Percentiles rank a stretch among this genome's conserved stretches.
These are phyloP conservation scores for Gallinago paraguaiae DNA, from an alignment of 2,113 vertebrate species.

Conservation along the genomic window DNA sequence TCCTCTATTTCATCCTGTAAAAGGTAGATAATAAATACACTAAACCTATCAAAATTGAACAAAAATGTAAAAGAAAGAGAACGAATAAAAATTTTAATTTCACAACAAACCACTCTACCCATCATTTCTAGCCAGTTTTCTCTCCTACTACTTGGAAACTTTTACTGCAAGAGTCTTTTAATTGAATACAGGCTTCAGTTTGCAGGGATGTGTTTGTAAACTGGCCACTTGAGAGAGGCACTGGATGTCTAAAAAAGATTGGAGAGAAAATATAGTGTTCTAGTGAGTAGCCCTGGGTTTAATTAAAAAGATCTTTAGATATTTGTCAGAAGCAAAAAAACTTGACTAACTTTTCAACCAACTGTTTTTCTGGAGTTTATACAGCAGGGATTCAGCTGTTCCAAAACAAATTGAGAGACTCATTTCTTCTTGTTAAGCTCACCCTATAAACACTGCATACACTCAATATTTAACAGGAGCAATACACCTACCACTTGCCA, in stretches of 20 bases:
- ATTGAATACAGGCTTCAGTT: not conserved
- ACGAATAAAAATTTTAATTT: not conserved
- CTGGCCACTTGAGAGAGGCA: not conserved
- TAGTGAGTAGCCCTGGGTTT: not conserved
- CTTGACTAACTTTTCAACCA: not conserved
- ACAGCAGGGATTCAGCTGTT: not conserved
- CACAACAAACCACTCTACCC: not conserved
- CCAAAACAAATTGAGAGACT: not conserved
- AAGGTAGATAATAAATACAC: not conserved
- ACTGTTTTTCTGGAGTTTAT: not conserved
- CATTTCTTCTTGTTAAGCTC: not conserved
- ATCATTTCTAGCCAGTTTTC: not conserved
- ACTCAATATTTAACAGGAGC: not conserved
- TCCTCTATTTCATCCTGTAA: not conserved
- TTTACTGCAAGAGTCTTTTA: not conserved
- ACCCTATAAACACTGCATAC: not conserved
- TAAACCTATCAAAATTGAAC: not conserved
- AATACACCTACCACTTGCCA: not conserved
- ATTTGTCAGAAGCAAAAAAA: not conserved
- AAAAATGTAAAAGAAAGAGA: not conserved
- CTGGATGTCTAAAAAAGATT: not conserved
- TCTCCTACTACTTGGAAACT: not conserved
- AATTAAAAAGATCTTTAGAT: slow-evolving; percentile 14
- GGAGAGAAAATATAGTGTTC: not conserved
- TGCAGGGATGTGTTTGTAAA: not conserved